A percentile compares a stretch with the other conserved stretches of the same genome.
These are phyloP conservation scores for Sylvietta virens DNA, from an alignment of 2,113 vertebrate species.

Conservation along the genomic window DNA sequence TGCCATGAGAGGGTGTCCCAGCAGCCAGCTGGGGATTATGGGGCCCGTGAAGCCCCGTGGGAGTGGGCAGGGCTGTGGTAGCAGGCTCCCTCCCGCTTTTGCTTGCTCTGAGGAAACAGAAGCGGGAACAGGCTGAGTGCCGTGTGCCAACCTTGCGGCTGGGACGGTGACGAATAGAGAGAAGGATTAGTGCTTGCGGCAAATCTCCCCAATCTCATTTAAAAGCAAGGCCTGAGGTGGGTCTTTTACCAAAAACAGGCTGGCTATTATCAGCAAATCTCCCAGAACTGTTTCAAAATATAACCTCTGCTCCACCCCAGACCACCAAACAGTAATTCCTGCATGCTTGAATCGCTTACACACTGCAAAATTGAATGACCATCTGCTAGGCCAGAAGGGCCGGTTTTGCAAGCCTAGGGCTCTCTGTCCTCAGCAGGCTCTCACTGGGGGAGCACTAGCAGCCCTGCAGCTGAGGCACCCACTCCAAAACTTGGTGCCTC, in stretches of 20 bases:
- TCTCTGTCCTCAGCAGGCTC: not conserved
- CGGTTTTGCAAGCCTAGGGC: not conserved
- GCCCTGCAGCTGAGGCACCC: not conserved
- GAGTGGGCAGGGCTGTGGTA: not conserved
- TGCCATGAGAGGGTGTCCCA: fast-evolving
- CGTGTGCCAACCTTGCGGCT: not conserved
- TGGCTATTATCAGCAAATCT: conserved; percentile 10
- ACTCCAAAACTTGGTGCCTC: not conserved
- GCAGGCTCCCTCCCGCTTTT: not conserved
- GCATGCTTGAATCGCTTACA: not conserved
- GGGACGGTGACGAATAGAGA: not conserved
- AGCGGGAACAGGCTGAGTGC: not conserved
- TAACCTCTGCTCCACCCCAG: not conserved
- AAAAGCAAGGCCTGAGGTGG: not conserved
- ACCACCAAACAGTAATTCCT: not conserved
- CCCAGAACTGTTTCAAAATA: not conserved
- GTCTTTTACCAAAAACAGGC: not conserved
- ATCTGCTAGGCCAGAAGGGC: not conserved
- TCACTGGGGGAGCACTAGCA: not conserved
- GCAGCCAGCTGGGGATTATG: fast-evolving
- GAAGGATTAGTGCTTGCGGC: not conserved
- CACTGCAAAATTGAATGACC: not conserved
- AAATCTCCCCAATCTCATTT: not conserved
- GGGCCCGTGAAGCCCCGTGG: not conserved
- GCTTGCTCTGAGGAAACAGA: not conserved